These are phyloP conservation scores for Campylomormyrus numenius DNA, from an alignment of 2,113 vertebrate species.

Conservation along the genomic window DNA sequence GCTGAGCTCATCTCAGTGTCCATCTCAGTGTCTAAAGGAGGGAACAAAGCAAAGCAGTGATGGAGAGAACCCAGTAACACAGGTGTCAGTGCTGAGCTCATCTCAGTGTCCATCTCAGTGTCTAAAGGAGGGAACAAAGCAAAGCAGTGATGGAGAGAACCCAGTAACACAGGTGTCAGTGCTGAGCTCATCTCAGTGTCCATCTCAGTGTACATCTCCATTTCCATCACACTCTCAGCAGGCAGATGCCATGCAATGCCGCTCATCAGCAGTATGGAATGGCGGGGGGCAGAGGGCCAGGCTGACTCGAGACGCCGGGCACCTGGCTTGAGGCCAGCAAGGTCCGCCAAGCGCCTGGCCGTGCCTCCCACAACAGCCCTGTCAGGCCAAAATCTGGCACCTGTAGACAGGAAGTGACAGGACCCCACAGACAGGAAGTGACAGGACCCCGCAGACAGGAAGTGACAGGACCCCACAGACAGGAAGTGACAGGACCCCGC, in stretches of 20 bases:
- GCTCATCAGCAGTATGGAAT: not conserved
- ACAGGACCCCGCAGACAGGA: not conserved
- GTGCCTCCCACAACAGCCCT: not conserved
- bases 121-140: conserved; percentile 37
- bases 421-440: not conserved
- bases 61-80: too few relatives aligned
- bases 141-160: conserved; percentile 25
- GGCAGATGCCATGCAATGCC: not conserved
- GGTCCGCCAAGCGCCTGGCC: not conserved
- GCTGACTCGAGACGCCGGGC: not conserved
- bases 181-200: not conserved
- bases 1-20: not conserved
- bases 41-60: too few relatives aligned
- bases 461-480: not conserved
- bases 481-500: not conserved
- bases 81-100: too few relatives aligned
- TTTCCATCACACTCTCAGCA: too few relatives aligned
- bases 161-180: not conserved
- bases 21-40: too few relatives aligned
- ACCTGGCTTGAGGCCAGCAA: not conserved
- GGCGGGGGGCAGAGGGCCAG: not conserved
- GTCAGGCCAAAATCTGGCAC: not conserved
- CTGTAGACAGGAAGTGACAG: not conserved
- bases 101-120: too few relatives aligned
- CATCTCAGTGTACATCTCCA: too few relatives aligned